phyloP scores from a whole-genome alignment of 2,113 vertebrate species.

The Gobio gobio region DNA sequence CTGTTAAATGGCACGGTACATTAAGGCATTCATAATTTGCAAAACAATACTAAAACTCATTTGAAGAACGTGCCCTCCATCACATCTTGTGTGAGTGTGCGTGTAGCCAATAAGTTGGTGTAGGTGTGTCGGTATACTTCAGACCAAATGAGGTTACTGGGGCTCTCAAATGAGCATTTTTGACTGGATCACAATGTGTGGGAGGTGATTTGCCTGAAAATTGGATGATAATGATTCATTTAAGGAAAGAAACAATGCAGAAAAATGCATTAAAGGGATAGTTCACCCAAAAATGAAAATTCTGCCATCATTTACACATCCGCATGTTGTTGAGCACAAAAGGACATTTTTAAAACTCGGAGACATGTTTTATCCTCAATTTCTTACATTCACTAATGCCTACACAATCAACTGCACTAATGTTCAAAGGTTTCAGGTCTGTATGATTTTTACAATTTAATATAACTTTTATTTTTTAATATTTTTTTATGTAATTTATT shows the following conservation, averaged over 20 bases:
- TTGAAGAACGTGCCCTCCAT: constrained; percentile 15
- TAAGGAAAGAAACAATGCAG: background rate
- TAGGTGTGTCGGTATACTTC: constrained; percentile 22
- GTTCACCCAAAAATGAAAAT: background rate
- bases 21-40: constrained; percentile 37
- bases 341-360: background rate
- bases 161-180: constrained; percentile 1
- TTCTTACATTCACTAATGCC: background rate
- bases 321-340: background rate
- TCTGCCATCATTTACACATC: background rate
- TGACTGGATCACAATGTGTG: background rate
- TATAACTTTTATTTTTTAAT: no score
- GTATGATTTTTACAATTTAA: background rate
- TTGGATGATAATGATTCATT: constrained; percentile 16
- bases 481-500: no score
- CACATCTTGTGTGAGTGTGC: background rate
- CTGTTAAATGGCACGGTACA: constrained; percentile 40
- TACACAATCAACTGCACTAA: no score
- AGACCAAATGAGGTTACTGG: constrained; percentile 9
- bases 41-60: constrained; percentile 35
- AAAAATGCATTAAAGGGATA: background rate
- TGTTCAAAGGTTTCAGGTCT: background rate
- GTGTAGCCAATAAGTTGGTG: background rate
- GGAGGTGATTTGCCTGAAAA: background rate
- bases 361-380: background rate